Evolutionary conservation across 1,140 invertebrate species (phyloP).

Genomic region (Parapsyche elsis): DNA sequence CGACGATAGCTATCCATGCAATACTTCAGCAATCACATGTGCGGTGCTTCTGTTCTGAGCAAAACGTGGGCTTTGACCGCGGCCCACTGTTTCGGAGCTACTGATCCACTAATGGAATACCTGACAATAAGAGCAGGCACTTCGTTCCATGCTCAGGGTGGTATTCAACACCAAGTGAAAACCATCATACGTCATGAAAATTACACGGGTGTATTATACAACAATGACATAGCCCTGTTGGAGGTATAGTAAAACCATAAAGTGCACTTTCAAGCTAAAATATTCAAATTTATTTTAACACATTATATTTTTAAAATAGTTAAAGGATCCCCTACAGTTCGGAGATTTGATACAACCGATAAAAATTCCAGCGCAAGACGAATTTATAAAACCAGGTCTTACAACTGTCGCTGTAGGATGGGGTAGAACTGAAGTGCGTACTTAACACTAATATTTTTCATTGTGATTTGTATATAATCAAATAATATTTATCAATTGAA

Average conservation of each 20-base stretch:
- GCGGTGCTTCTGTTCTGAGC: conserved; percentile 63
- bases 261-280: neutral
- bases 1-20: conserved; percentile 59
- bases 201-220: conserved; percentile 57
- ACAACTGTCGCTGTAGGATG: conserved; percentile 67
- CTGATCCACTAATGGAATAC: conserved; percentile 46
- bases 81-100: conserved; percentile 65
- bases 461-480: neutral
- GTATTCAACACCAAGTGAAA: conserved; percentile 47
- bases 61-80: conserved; percentile 65
- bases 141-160: conserved; percentile 43
- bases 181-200: conserved; percentile 56
- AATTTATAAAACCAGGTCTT: conserved; percentile 56
- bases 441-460: conserved; percentile 23
- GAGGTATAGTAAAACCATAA: conserved; percentile 57
- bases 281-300: no score
- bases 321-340: conserved; percentile 56
- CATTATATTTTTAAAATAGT: conserved; percentile 49
- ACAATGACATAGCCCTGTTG: conserved; percentile 67
- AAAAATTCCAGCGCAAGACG: conserved; percentile 53
- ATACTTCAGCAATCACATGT: conserved; percentile 57
- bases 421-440: conserved; percentile 61
- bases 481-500: conserved; percentile 18
- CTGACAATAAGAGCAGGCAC: conserved; percentile 47
- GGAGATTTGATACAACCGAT: conserved; percentile 58